These are phyloP conservation scores for Loris lydekkerianus DNA, from an alignment of 2,797 vertebrate genomes.

Conservation along the genomic window DNA sequence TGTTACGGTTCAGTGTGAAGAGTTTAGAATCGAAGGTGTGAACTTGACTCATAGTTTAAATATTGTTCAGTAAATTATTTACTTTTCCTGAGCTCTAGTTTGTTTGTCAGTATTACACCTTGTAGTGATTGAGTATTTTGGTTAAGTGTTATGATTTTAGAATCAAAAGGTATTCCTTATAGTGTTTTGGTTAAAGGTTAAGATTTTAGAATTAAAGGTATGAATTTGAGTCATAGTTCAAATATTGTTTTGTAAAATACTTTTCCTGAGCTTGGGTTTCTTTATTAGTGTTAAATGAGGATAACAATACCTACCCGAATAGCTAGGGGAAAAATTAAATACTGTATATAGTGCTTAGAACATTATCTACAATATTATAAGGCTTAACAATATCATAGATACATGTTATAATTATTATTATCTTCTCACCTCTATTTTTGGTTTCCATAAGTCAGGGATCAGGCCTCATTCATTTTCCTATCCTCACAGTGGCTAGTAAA, in stretches of 20 bases:
- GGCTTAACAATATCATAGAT: neutral
- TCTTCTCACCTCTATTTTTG: neutral
- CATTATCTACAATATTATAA: neutral
- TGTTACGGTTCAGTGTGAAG: no score
- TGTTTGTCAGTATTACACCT: no score
- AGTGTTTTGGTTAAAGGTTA: neutral
- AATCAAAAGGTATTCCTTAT: no score
- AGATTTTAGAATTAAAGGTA: conserved; percentile 33
- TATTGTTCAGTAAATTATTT: no score
- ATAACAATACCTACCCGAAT: neutral
- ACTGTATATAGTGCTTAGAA: neutral
- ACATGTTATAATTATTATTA: neutral
- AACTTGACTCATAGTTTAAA: no score
- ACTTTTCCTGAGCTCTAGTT: no score
- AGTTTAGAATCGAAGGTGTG: no score
- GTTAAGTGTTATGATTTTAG: no score
- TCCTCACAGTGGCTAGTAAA: neutral
- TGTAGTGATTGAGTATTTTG: no score
- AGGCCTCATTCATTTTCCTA: neutral
- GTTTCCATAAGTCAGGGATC: neutral
- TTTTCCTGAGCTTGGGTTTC: neutral
- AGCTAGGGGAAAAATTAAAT: neutral
- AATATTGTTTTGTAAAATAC: neutral
- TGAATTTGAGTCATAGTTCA: neutral
- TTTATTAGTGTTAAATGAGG: neutral